A percentile compares a stretch with the other conserved stretches of the same genome.
These are phyloP conservation scores for Dasypolia templi DNA, from an alignment of 2,888 invertebrate genomes.

Conservation along the genomic window DNA sequence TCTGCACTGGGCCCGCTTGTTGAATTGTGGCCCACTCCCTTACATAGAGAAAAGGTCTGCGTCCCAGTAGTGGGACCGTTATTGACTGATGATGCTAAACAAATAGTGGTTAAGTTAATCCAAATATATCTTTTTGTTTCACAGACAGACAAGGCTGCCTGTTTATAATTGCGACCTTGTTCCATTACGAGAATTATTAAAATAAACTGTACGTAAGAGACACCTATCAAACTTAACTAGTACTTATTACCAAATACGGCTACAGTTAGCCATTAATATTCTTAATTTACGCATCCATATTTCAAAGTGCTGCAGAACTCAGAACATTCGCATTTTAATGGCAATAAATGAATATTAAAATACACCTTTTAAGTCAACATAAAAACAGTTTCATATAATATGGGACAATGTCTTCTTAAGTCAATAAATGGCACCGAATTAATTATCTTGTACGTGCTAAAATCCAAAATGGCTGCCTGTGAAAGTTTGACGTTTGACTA, in stretches of 20 bases:
- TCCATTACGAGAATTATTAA: conserved; percentile 29
- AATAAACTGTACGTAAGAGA: conserved; percentile 27
- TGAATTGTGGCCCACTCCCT: too few species aligned
- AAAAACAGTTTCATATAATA: conserved; percentile 49
- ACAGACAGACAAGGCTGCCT: neutral
- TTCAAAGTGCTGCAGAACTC: conserved; percentile 24
- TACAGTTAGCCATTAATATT: conserved; percentile 26
- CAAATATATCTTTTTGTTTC: conserved; percentile 1
- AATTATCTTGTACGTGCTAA: conserved; percentile 78
- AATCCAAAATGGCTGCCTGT: conserved; percentile 68
- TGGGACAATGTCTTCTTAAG: conserved; percentile 62
- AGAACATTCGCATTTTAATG: conserved; percentile 18
- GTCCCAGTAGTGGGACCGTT: too few species aligned
- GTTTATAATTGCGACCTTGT: conserved; percentile 41
- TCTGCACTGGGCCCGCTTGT: too few species aligned
- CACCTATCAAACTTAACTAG: conserved; percentile 51
- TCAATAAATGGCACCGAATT: conserved; percentile 69
- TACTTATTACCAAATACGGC: conserved; percentile 51
- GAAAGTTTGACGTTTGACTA: conserved; percentile 76
- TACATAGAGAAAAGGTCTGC: too few species aligned
- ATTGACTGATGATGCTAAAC: too few species aligned
- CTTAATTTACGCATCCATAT: conserved; percentile 50
- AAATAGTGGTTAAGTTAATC: neutral
- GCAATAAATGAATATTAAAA: conserved; percentile 15
- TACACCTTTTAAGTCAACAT: conserved; percentile 41